Base-by-base conservation (phyloP, 2,888 invertebrate genomes). In the Schizaphis graminum region DNA sequence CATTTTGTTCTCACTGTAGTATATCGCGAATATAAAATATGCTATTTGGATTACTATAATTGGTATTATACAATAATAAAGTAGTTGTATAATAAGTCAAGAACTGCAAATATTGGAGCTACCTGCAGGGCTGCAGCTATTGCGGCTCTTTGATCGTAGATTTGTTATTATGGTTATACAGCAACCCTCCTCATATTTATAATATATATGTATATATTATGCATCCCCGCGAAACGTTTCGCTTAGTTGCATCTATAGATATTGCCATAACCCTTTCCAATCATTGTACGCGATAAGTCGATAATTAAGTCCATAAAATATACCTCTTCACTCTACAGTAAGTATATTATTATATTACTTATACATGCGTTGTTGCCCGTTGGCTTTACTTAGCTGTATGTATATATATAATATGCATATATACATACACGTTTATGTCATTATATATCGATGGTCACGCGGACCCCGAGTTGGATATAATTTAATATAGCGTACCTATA, bases 351-450 rank as follows among this genome's bases (percentile, higher is more conserved):
- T 41, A 44, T 85, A 85, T 44, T n/a, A 28, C 44, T 24, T 49
- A 8, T 47, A 16, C n/a, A n/a, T 53, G 53, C 21, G 49, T 41
- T 28, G 10, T 44, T 44, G 13, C 5, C 28, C 85, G 85, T 44
- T 77, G 77, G 35, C 5, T 35, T n/a, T 77, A 77, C 77, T 44
- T 44, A 28, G 44, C 41, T 85, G 11, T 7, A 13, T 85, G 5
- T 53, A 53, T 53, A 21, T 53, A 53, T 47, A 47, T 47, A 3
- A 44, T 44, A 44, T 44, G 3, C 3, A 41, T 35, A 77, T 28
- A 56, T 16, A 44, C 11, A 28, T 49, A 90, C 53, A 91, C 91
- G 53, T 91, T 84, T 91, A 84, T 28, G 84, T 91, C 84, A 56
- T 91, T 85, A 91, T 91, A 3, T 11, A 21, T 16, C 26, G 67